Conservation (phyloP, 64 coral and sea anemone species). For the Pachyseris speciosa region DNA sequence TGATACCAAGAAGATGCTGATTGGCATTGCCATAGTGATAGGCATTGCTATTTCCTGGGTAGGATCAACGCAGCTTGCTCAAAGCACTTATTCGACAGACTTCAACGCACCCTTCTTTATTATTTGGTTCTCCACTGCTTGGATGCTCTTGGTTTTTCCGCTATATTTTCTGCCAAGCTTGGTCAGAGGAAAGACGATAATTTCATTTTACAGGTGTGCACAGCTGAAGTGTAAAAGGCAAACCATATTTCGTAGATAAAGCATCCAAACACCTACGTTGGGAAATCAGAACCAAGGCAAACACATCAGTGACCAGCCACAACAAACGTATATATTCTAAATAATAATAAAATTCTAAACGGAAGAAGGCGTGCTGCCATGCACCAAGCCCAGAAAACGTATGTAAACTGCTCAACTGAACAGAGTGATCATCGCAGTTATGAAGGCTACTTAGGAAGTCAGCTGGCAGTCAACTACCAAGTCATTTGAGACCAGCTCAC, state of each 20-base stretch:
- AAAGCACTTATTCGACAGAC: slow-evolving; percentile 73
- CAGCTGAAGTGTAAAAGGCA: not conserved
- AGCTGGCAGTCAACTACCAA: too few species aligned
- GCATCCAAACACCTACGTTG: not conserved
- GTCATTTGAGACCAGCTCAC: too few species aligned
- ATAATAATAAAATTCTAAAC: too few species aligned
- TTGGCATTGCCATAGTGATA: slow-evolving; percentile 74
- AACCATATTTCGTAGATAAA: not conserved
- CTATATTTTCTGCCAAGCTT: slow-evolving; percentile 52
- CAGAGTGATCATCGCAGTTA: too few species aligned
- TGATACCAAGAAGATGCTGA: slow-evolving; percentile 48
- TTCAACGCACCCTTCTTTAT: slow-evolving; percentile 87
- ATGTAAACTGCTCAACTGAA: too few species aligned
- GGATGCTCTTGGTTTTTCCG: slow-evolving; percentile 76
- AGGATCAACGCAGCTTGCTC: slow-evolving; percentile 80
- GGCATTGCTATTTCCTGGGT: slow-evolving; percentile 89
- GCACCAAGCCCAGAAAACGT: too few species aligned
- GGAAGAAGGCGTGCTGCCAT: too few species aligned
- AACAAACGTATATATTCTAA: too few species aligned
- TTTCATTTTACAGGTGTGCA: slow-evolving; percentile 47
- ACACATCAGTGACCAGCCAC: too few species aligned
- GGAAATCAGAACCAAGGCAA: too few species aligned
- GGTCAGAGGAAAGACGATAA: slow-evolving; percentile 3
- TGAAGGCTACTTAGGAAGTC: too few species aligned
- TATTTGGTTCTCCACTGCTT: slow-evolving; percentile 84